Conservation (phyloP, 2,888 invertebrate genomes). For the Amblyteles armatorius region DNA sequence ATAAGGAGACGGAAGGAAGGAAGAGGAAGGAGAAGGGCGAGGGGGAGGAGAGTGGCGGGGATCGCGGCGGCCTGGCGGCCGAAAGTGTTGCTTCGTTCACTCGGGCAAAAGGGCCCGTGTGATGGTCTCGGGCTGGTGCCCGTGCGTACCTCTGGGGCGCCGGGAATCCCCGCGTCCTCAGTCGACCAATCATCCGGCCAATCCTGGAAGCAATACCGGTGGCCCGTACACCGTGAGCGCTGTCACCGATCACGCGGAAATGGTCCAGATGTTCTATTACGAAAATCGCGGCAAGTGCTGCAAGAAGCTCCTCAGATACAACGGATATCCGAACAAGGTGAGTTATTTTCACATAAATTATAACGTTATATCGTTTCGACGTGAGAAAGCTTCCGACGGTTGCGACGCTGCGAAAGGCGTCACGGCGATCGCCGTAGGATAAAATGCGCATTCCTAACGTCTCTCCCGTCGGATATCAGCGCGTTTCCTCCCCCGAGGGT, state of each 20-base stretch:
- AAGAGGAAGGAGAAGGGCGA: slow-evolving; percentile 17
- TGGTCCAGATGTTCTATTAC: slow-evolving; percentile 90
- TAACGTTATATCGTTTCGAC: background rate
- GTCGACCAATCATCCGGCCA: slow-evolving; percentile 73
- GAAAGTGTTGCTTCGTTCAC: slow-evolving; percentile 69
- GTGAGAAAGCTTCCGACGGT: too few relatives aligned
- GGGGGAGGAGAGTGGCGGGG: slow-evolving; percentile 60
- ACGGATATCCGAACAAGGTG: slow-evolving; percentile 93
- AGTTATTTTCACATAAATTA: slow-evolving; percentile 69
- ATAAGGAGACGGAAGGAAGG: slow-evolving; percentile 27
- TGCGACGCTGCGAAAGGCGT: background rate
- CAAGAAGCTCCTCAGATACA: slow-evolving; percentile 92
- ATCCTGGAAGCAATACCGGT: slow-evolving; percentile 72
- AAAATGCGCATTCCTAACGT: background rate
- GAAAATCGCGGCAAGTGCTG: slow-evolving; percentile 94
- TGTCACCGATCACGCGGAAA: slow-evolving; percentile 82
- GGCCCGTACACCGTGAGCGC: slow-evolving; percentile 83
- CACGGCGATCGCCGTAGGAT: background rate
- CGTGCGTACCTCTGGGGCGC: slow-evolving; percentile 85
- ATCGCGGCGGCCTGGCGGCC: slow-evolving; percentile 67
- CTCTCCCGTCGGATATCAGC: background rate
- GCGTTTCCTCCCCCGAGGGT: background rate
- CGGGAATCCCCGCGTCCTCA: slow-evolving; percentile 83
- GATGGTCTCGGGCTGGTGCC: slow-evolving; percentile 85
- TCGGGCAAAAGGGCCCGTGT: slow-evolving; percentile 79